Evolutionary conservation across 2,888 invertebrate genomes (phyloP).

Genomic region (Melikaiella ostensackeni): DNA sequence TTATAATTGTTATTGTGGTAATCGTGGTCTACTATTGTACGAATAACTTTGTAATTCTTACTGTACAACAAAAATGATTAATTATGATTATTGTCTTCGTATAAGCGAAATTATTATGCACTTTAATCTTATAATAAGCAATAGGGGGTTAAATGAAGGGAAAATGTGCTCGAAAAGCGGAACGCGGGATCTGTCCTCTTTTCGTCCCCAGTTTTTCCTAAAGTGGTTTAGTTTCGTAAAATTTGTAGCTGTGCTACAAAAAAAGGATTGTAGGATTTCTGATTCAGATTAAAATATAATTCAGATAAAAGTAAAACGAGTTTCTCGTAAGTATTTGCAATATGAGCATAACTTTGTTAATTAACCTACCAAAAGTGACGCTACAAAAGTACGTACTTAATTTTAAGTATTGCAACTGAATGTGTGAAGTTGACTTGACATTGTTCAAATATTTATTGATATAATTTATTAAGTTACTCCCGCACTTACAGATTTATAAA

Average conservation of each 20-base stretch:
- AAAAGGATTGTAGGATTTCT: background rate
- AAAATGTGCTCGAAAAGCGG: constrained; percentile 25
- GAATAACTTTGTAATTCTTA: constrained; percentile 35
- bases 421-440: background rate
- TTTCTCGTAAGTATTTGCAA: constrained; percentile 6
- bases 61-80: constrained; percentile 1
- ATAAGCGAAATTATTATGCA: constrained; percentile 7
- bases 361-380: background rate
- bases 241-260: constrained; percentile 36
- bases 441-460: no score
- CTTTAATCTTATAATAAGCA: constrained; percentile 19
- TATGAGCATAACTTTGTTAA: constrained; percentile 6
- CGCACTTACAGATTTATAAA: background rate
- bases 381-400: background rate
- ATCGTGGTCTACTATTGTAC: constrained; percentile 28
- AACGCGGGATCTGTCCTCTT: constrained; percentile 38
- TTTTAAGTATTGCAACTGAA: background rate
- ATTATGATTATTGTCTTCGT: constrained; percentile 30
- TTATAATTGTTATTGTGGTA: constrained; percentile 48
- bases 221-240: background rate
- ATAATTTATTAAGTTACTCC: background rate
- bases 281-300: background rate
- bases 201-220: constrained; percentile 19
- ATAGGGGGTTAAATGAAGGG: background rate
- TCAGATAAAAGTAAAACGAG: background rate